Percentiles rank a stretch among this genome's conserved stretches.
These are phyloP conservation scores for Ophion slaviceki DNA, from an alignment of 2,888 invertebrate species.

Conservation along the genomic window DNA sequence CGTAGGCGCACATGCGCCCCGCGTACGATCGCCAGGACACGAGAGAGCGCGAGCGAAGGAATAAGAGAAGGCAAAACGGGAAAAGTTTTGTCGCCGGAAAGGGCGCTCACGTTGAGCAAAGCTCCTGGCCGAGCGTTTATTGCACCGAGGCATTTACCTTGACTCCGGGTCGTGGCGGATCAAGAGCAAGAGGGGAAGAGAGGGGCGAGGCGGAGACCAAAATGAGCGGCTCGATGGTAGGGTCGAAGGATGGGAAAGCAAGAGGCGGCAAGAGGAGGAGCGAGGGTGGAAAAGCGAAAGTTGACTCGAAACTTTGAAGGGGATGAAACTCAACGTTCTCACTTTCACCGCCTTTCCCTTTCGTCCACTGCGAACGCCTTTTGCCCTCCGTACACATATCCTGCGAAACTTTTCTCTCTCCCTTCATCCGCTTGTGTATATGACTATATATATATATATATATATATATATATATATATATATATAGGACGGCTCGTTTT, in stretches of 20 bases:
- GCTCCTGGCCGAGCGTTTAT: conserved; percentile 73
- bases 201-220: conserved; percentile 29
- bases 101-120: conserved; percentile 45
- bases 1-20: not conserved
- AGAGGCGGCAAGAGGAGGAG: conserved; percentile 17
- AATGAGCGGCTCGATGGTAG: conserved; percentile 62
- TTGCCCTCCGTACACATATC: conserved; percentile 5
- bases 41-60: conserved; percentile 77
- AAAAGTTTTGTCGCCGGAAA: conserved; percentile 75
- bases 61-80: conserved; percentile 48
- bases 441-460: no score
- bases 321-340: conserved; percentile 71
- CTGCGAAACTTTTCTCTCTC: conserved; percentile 23
- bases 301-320: conserved; percentile 81
- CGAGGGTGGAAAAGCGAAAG: conserved; percentile 78
- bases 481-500: conserved; percentile 30
- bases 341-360: conserved; percentile 62
- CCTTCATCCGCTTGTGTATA: not conserved
- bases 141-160: conserved; percentile 79
- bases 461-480: no score
- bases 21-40: not conserved
- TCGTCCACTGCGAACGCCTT: conserved; percentile 29
- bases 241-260: conserved; percentile 11
- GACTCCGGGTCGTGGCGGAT: conserved; percentile 71
- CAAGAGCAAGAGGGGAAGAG: conserved; percentile 11